Evolutionary conservation across 2,797 vertebrate species (phyloP), one percentile per base, ranked within the genome.

Genomic region (Trachurus trachurus): DNA sequence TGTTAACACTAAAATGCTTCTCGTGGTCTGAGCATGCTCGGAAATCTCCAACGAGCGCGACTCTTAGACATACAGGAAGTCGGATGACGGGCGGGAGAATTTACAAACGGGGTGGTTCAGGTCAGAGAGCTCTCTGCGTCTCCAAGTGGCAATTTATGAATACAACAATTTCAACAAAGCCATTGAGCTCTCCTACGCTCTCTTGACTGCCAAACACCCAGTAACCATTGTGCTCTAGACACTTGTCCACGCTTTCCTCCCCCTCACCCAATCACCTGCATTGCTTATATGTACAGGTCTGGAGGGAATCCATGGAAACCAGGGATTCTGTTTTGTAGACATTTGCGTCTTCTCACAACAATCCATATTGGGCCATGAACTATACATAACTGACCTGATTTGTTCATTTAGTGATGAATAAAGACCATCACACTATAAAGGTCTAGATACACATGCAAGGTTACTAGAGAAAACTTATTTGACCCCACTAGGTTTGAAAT

Each of bases 161-260:
- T 83, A 71, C 86, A 83, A 74, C 84, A 77, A 87, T 90, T 92
- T 88, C 80, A 87, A 80, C 85, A 87, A 86, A 87, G 74, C 87
- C 81, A 84, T 87, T 61, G 82, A 90, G 79, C 71, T 87, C 89
- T 90, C 91, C 89, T 76, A 89, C 87, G 82, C 92, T 80, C 91
- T 88, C 88, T 89, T 88, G 86, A 89, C 80, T 91, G 89, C 77
- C 81, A 87, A 90, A 90, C 87, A 80, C 80, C 80, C 73, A 73
- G 80, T 21, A 84, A 74, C 79, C 84, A 83, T 76, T 81, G 83
- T 90, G 74, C 85, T 86, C 78, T 78, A 78, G 77, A 77, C 87
- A 89, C 85, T 89, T 86, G 82, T 88, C 78, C 79, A 63, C 66
- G 44, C 85, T 84, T 66, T 60, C 78, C 83, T 85, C 89, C 88